Base-by-base conservation (phyloP, 64 coral and sea anemone genomes). In the Cladopsammia gracilis region DNA sequence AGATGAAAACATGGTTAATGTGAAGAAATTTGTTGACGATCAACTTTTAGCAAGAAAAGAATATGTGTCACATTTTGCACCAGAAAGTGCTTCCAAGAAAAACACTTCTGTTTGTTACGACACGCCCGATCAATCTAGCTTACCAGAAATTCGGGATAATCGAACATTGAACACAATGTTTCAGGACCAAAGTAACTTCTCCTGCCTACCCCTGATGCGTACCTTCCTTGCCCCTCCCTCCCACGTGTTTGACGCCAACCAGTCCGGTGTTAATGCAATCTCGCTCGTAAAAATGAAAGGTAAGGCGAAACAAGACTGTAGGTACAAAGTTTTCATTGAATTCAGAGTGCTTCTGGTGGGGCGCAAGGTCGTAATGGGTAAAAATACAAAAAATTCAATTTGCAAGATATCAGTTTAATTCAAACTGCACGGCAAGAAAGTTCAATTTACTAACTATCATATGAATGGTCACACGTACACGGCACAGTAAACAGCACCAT, bases 221-320 rank as follows among this genome's bases (percentile, higher is more conserved):
- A 75, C 58, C 19, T 93, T 75, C 10, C 81, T 96, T 67, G 73
- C 48, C 66, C 23, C 49, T 20, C 91, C 96, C 53, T 34, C 71
- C 16, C 88, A 87, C 60, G 88, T 94, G 25, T 91, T 97, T 76
- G 73, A 73, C 23, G 81, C 91, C 13, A 94, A 98, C 57, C 96
- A 98, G 26, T 98, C 96, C 25, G 96, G 96, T 42, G 90, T 98
- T 3, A 98, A 98, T 85, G 81, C 92, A 23, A 59, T 98, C 19
- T 90, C 90, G n/a, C 65, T 90, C 14, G 6, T 43, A 5, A 78
- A 44, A 49, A 80, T 7, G 0, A 4, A 80, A 68, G 75, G 88
- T 90, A 70, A 90, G 57, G 4, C 23, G 15, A 22, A 61, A 34
- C 48, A 49, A 25, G 45, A 48, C 62, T 47, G 19, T 61, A 56